Base-by-base conservation (phyloP, 2,113 vertebrate genomes). In the Phrynosoma platyrhinos region DNA sequence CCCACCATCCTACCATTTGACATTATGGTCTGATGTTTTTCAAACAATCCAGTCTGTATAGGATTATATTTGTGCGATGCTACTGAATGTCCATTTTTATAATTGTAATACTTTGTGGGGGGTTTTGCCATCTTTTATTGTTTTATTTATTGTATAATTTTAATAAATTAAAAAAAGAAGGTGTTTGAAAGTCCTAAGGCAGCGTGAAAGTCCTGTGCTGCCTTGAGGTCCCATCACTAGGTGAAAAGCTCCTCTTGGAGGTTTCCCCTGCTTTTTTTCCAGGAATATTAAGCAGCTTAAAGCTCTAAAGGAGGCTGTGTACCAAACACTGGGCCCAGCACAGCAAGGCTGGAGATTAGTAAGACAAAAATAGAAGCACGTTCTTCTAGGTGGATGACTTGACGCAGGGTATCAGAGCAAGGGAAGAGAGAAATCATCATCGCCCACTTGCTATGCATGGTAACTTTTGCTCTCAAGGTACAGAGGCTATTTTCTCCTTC, bases 221-320 rank as follows among this genome's bases (percentile, higher is more conserved):
- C 32, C 62, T 78, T 75, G 74, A 64, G 18, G 36, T 58, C 71
- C 82, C 14, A 30, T n/a, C 25, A 71, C 16, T 72, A n/a, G 9
- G 6, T 53, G 72, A 8, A 36, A 74, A 74, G 47, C n/a, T 58
- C 9, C 3, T 75, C 83, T 53, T 9, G 2, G 71, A 40, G 32
- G 55, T 32, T 75, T 76, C 23, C 71, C 32, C 10, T 32, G 58
- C 30, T 75, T 71, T 84, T 42, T n/a, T 76, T 8, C 71, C 55
- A 47, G 68, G 69, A 74, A 74, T 71, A 71, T 74, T 74, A 87
- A 87, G 68, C 79, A 74, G 86, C 86, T 87, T 87, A 87, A 62
- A 40, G 25, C 27, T 25, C 66, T 87, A 82, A 87, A 87, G 86
- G 81, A 53, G 58, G 78, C 79, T 87, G 82, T 72, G 25, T 79